These are phyloP conservation scores for Antechinus flavipes DNA, from an alignment of 2,113 vertebrate species.

Conservation along the genomic window DNA sequence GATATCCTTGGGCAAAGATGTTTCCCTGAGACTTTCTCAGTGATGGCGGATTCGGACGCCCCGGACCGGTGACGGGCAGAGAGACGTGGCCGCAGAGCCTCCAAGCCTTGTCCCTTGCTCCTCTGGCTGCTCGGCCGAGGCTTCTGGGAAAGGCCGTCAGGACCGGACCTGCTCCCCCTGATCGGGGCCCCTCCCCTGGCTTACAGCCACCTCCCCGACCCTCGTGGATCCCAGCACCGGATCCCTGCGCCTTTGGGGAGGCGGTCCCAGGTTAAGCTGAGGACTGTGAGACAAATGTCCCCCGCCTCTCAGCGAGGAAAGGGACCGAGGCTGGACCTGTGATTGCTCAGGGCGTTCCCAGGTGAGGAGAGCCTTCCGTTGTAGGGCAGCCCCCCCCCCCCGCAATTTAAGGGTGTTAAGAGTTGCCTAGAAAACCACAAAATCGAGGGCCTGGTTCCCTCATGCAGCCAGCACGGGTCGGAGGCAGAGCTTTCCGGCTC, in stretches of 20 bases:
- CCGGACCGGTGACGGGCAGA: background rate
- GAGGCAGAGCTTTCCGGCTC: background rate
- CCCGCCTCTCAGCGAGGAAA: too few species aligned
- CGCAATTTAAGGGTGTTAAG: background rate
- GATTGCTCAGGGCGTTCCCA: background rate
- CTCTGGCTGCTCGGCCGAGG: background rate
- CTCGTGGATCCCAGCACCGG: too few species aligned
- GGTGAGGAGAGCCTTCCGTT: background rate
- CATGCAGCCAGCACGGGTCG: too few species aligned
- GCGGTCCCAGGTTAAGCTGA: background rate
- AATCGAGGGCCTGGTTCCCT: background rate
- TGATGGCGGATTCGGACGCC: background rate
- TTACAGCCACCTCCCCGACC: too few species aligned
- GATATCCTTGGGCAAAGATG: background rate
- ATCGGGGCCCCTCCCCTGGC: too few species aligned
- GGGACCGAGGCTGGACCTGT: background rate
- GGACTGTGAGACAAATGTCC: background rate
- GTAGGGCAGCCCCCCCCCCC: background rate
- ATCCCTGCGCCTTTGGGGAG: too few species aligned
- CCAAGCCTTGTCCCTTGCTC: background rate
- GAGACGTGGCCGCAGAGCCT: background rate
- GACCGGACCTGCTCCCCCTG: background rate
- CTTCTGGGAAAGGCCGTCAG: background rate
- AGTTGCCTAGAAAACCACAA: background rate
- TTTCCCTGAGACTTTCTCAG: background rate